Percentiles rank a stretch among this genome's conserved stretches.
Evolutionary conservation across 2,888 invertebrate species (phyloP).

Genomic region (Limnephilus auricula): DNA sequence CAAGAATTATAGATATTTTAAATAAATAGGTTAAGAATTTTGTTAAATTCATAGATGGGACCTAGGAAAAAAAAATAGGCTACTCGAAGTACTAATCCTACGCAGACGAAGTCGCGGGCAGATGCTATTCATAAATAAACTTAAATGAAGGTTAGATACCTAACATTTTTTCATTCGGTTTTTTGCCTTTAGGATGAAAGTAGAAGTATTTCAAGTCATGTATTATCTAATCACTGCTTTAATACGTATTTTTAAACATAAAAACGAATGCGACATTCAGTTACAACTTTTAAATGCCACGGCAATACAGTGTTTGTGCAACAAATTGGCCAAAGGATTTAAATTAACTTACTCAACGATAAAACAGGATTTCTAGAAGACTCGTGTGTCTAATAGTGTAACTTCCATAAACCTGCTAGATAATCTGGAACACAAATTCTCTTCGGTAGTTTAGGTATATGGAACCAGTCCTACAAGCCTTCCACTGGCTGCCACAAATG

Average conservation of each 20-base stretch:
- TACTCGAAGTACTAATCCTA: too few species aligned
- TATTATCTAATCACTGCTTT: too few species aligned
- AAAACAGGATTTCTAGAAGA: background rate
- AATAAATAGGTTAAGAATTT: too few species aligned
- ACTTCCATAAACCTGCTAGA: background rate
- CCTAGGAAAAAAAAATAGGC: too few species aligned
- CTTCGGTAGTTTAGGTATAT: background rate
- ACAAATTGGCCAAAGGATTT: background rate
- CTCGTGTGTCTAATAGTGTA: background rate
- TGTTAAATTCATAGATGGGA: too few species aligned
- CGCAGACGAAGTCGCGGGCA: too few species aligned
- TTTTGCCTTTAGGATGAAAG: background rate
- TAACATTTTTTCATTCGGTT: background rate
- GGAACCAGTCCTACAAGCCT: background rate
- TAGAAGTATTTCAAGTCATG: too few species aligned
- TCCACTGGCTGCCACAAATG: background rate
- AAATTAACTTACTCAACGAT: background rate
- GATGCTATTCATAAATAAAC: too few species aligned
- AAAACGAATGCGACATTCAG: background rate
- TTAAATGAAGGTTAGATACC: too few species aligned
- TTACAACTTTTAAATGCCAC: background rate
- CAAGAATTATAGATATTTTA: too few species aligned
- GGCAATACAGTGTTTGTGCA: background rate
- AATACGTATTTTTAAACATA: too few species aligned
- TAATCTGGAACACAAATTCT: background rate